Conservation (phyloP, 2,888 invertebrate species). For the Eulithis testata region DNA sequence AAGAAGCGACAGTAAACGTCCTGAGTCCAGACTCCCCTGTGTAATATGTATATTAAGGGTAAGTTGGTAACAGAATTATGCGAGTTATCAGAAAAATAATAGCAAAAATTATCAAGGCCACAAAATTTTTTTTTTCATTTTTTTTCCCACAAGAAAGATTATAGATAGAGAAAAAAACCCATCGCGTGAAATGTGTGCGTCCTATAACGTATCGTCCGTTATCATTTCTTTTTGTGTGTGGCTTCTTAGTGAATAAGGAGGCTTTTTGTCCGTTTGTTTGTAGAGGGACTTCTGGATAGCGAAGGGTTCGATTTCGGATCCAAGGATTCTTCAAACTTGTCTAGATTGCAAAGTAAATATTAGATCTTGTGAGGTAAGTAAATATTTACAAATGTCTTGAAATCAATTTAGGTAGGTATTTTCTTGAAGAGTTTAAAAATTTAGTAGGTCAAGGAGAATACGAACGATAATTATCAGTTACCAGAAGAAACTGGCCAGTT, state of each 20-base stretch:
- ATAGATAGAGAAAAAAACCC: too few species aligned
- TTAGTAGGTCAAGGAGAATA: neutral
- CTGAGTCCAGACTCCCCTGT: too few species aligned
- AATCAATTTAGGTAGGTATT: slow-evolving; percentile 6
- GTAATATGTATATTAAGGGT: too few species aligned
- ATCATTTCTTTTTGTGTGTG: neutral
- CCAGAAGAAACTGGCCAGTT: too few species aligned
- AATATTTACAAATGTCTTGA: slow-evolving; percentile 26
- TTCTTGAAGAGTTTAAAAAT: neutral
- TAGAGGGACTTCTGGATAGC: slow-evolving; percentile 30
- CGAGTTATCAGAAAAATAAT: too few species aligned
- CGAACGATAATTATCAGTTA: too few species aligned
- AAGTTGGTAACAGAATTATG: too few species aligned
- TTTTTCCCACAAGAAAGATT: too few species aligned
- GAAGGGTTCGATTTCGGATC: slow-evolving; percentile 35
- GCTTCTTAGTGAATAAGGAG: slow-evolving; percentile 5
- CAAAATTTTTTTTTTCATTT: too few species aligned
- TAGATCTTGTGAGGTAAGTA: slow-evolving; percentile 21
- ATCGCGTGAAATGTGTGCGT: too few species aligned
- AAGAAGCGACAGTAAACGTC: neutral
- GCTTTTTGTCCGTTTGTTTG: slow-evolving; percentile 35
- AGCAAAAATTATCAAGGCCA: too few species aligned
- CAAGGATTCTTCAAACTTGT: slow-evolving; percentile 26
- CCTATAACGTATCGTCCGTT: neutral
- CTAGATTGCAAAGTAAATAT: slow-evolving; percentile 37